Base-by-base conservation (phyloP, 2,888 invertebrate genomes). In the Lasioglossum morio region DNA sequence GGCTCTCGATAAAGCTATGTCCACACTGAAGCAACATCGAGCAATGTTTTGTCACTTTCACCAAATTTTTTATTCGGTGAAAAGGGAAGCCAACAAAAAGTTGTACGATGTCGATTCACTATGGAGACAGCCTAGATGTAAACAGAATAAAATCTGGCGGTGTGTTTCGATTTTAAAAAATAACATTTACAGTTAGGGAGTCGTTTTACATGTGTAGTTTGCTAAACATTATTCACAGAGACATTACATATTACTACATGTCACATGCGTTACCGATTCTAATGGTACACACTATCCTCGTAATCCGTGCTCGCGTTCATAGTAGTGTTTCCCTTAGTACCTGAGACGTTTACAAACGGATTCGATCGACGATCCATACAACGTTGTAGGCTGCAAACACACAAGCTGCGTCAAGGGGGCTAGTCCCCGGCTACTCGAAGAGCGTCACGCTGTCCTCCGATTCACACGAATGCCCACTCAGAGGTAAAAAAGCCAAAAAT, bases 401-500 rank as follows among this genome's bases (percentile, higher is more conserved):
- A n/a, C 40, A 72, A 30, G 30, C 14, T 34, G 53, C 40, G 48
- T 74, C 76, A 81, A 79, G 30, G 72, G 12, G 7, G 0, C 27
- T 53, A n/a, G 53, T n/a, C 53, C 53, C 48, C 16, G 7, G n/a
- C 77, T 81, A 73, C 69, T 63, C 60, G n/a, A 48, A 40, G 27
- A n/a, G 57, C 12, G 57, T 57, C 12, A n/a, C n/a, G n/a, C n/a
- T 57, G 57, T 27, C 30, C 34, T 14, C 3, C 23, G 70, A 14
- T 5, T 40, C 46, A 2, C 19, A 75, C 30, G 63, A 80, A 72
- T 83, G 70, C 23, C 72, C 30, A 34, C 53, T 23, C n/a, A 2
- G 69, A 87, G 72, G 73, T 83, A 83, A 57, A 14, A 30, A 8
- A 86, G 80, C 82, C 76, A 69, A 81, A 72, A 72, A 72, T 74